These are phyloP conservation scores for Fulica atra DNA, from an alignment of 2,113 vertebrate genomes.

Conservation along the genomic window DNA sequence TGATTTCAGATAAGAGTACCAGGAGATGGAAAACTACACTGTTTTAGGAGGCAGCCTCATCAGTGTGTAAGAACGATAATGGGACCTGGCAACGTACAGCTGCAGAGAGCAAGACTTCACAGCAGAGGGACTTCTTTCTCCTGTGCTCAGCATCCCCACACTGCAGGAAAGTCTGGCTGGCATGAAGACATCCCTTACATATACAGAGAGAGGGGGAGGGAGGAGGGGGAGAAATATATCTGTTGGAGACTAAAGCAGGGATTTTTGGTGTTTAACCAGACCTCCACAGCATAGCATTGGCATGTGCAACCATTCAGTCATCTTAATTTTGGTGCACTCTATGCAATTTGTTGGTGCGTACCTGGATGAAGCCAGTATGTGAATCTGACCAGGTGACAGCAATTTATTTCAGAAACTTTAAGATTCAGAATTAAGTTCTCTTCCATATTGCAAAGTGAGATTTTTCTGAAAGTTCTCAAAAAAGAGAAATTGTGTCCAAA, in stretches of 20 bases:
- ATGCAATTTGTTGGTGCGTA: not conserved
- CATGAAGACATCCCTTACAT: not conserved
- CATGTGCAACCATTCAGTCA: rapidly evolving
- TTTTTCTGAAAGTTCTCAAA: not conserved
- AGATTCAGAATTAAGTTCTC: not conserved
- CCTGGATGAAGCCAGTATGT: not conserved
- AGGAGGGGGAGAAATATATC: not conserved
- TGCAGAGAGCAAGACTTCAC: not conserved
- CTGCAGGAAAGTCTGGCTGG: not conserved
- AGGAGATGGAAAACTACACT: not conserved
- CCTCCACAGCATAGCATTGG: not conserved
- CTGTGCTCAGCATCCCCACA: not conserved
- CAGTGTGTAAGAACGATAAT: not conserved
- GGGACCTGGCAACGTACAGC: not conserved
- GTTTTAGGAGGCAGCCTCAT: not conserved
- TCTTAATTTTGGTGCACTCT: not conserved
- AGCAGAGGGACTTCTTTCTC: not conserved
- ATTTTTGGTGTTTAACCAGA: not conserved
- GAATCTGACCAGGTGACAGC: not conserved
- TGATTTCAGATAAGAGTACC: not conserved
- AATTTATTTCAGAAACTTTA: not conserved
- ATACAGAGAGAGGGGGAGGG: not conserved
- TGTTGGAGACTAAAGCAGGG: not conserved
- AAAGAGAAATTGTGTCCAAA: not conserved
- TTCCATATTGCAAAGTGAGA: not conserved